Base-by-base conservation (phyloP, 2,113 vertebrate species). In the Corvus cornix region DNA sequence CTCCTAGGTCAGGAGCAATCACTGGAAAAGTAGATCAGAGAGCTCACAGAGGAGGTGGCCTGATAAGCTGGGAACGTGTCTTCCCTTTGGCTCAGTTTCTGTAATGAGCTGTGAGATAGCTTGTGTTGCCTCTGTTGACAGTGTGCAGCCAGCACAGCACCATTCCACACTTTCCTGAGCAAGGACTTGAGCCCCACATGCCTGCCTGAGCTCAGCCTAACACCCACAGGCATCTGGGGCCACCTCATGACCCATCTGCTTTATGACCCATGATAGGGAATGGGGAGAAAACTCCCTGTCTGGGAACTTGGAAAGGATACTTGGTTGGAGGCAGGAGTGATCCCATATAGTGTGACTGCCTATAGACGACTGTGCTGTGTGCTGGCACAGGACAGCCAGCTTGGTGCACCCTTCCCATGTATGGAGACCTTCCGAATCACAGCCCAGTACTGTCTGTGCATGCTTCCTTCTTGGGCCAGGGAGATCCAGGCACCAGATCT, bases 1-100 rank as follows among this genome's bases (percentile, higher is more conserved):
- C 94, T 93, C 91, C 89, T 96, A 49, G 96, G 96, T 97, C 96
- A 95, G 95, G 89, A 97, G 8, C 95, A 97, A 96, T 96, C 95
- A 84, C 73, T 84, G 93, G 51, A 95, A 97, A 97, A 97, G 89
- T 97, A 96, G 96, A 97, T 97, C 96, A 97, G 72, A 35, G 89
- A 95, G 92, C 96, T 97, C 96, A 97, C 96, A 97, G 94, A 90
- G 96, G 96, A 97, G 95, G 91, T 97, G 96, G 94, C 96, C 96
- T 97, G 83, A 97, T 97, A 97, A 97, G 39, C 79, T 51, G 60
- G 59, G 76, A 97, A 96, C 68, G 76, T 94, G 93, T 94, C 80
- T 97, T 93, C 94, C 89, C 95, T 95, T 80, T 51, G 91, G 88
- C 95, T 95, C 95, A 86, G 86, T 95, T 97, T 97, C 93, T 89